Percentiles rank a stretch among this genome's conserved stretches.
Conservation (phyloP, 2,888 invertebrate genomes). For the Icerya purchasi region DNA sequence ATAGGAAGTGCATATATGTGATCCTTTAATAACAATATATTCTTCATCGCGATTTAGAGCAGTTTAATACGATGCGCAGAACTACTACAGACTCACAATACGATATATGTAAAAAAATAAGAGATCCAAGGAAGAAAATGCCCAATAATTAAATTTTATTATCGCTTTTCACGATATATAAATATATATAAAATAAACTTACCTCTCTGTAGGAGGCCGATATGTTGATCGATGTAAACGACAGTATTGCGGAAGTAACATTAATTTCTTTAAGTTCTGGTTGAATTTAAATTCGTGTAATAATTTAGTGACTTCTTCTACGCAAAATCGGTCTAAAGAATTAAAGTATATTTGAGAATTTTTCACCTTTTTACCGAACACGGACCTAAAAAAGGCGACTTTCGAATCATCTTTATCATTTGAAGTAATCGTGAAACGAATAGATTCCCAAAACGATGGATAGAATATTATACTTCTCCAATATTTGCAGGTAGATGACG, state of each 20-base stretch:
- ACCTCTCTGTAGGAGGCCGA: no score
- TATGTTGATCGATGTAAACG: slow-evolving; percentile 1
- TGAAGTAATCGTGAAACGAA: slow-evolving; percentile 20
- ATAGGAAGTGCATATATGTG: no score
- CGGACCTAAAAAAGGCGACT: slow-evolving; percentile 17
- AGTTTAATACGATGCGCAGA: no score
- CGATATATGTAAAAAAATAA: no score
- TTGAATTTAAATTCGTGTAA: slow-evolving; percentile 8
- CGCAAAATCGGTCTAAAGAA: slow-evolving; percentile 21
- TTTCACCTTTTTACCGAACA: slow-evolving; percentile 26
- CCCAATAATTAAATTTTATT: no score
- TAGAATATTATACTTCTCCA: slow-evolving; percentile 32
- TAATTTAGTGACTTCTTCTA: slow-evolving; percentile 4
- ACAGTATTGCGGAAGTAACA: slow-evolving; percentile 6
- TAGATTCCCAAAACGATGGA: slow-evolving; percentile 28
- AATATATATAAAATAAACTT: no score
- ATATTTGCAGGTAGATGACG: slow-evolving; percentile 32
- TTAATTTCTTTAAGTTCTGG: slow-evolving; percentile 9
- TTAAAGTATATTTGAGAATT: slow-evolving; percentile 27
- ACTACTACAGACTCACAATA: no score
- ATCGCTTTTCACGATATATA: no score
- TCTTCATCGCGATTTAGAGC: no score
- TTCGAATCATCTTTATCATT: slow-evolving; percentile 7
- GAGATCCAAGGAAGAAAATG: no score
- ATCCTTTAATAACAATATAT: no score